Evolutionary conservation across 2,113 vertebrate species (phyloP), one percentile per base, ranked within the genome.

Genomic region (Fulica atra): DNA sequence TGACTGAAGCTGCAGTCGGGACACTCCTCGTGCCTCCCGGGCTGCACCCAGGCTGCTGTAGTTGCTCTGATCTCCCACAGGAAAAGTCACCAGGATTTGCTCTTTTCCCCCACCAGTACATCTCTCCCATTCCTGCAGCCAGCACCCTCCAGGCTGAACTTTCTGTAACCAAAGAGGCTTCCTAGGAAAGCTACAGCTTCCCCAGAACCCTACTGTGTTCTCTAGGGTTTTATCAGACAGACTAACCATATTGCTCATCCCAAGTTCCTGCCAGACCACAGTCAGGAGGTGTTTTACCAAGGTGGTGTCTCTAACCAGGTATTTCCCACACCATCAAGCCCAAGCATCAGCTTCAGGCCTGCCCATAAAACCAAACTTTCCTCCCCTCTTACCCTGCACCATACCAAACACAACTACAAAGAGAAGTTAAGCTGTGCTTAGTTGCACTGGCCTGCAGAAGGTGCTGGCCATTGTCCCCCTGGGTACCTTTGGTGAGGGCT

Each of bases 401-500:
- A 7, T 3, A 53, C 38, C 48, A 57, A 57, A 40, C 2, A 48
- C 68, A 83, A 6, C 16, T 14, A 40, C 57, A 92, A 42, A 36
- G 18, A 23, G 69, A 36, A n/a, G 28, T 25, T 26, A 56, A 83
- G 63, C 54, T 61, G 38, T 65, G 85, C 44, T 86, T 44, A 46
- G 80, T 0, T 79, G 65, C 53, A 40, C 12, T 77, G 68, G 5
- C 64, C 31, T 88, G 36, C 80, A 70, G 54, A 54, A 94, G 40
- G 4, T 25, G 83, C 15, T 33, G 20, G 33, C 51, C 76, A 19
- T 0, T 25, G 8, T 25, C 13, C 46, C 79, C 68, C 51, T 9
- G 1, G 25, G 65, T 96, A 99, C 99, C 99, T 99, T 99, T 99
- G 10, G 99, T 99, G 46, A 99, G 97, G 92, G 99, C 99, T 31